phyloP scores from a whole-genome alignment of 2,888 invertebrate genomes.

The Dasypolia templi region DNA sequence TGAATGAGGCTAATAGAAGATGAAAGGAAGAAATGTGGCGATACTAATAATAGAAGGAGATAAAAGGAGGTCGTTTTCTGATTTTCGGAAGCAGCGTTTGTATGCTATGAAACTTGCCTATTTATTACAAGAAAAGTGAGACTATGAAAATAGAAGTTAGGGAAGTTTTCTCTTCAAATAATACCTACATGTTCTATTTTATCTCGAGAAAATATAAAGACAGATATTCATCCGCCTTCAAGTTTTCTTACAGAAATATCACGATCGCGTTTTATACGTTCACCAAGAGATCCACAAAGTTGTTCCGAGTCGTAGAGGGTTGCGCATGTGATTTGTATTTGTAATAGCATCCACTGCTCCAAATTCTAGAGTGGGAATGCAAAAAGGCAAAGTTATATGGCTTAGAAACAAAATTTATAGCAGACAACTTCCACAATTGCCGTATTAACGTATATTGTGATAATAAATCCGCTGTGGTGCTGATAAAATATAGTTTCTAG shows the following conservation, averaged over 20 bases:
- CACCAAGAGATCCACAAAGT: conserved; percentile 37
- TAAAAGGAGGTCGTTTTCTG: conserved; percentile 52
- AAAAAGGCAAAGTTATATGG: conserved; percentile 42
- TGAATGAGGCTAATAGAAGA: conserved; percentile 59
- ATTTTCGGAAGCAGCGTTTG: conserved; percentile 45
- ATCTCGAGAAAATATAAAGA: conserved; percentile 38
- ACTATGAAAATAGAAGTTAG: conserved; percentile 20
- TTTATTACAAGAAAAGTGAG: conserved; percentile 13
- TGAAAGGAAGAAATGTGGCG: conserved; percentile 57
- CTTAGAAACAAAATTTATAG: conserved; percentile 40
- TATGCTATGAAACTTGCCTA: conserved; percentile 21
- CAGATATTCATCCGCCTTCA: conserved; percentile 43
- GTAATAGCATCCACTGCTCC: conserved; percentile 41
- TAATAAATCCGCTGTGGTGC: conserved; percentile 43
- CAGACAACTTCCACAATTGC: conserved; percentile 39
- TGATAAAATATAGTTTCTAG: conserved; percentile 42
- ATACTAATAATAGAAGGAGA: conserved; percentile 53
- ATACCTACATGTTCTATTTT: conserved; percentile 31
- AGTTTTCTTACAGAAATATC: conserved; percentile 39
- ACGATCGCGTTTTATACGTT: conserved; percentile 42
- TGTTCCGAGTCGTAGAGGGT: conserved; percentile 20
- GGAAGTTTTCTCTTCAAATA: conserved; percentile 29
- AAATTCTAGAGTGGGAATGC: conserved; percentile 30
- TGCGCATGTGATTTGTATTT: conserved; percentile 53
- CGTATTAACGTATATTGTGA: conserved; percentile 46